Evolutionary conservation across 2,888 invertebrate species (phyloP), one percentile per base, ranked within the genome.

Genomic region (Heteromurus nitidus): DNA sequence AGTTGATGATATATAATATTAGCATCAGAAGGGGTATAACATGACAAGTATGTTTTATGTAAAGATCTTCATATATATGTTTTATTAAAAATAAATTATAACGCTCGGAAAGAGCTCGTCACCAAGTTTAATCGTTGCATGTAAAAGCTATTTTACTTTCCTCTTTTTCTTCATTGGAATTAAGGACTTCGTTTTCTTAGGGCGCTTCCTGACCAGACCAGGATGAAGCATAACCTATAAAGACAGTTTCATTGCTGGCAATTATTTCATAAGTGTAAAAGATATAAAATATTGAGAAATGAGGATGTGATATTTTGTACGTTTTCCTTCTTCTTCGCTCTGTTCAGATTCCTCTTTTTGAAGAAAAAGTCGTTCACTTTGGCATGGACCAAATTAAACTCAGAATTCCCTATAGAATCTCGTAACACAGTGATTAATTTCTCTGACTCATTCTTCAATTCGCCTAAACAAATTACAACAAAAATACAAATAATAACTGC

Each of bases 301-400:
- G n/a, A 50, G 11, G n/a, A 13, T n/a, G 3, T 11, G 11, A 50
- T 13, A 50, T n/a, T 42, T 58, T 82, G n/a, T 75, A 85, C 85
- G 28, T n/a, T 67, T 85, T 85, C 85, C 47, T 85, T 85, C 82
- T 85, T 85, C 58, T 85, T 85, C 11, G 85, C 85, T 31, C 82
- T 60, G 47, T 85, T 85, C 13, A 82, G 53, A 72, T 85, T 83
- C 16, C 85, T 58, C 60, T 85, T 85, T 24, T 80, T 69, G 47
- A 83, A 74, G 26, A 82, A 82, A 18, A 73, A 83, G 70, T 85
- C 85, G 44, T 80, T 85, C 0, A 77, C 82, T 76, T 80, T 68
- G 1, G 85, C 85, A 36, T 85, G 77, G 3, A 85, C 60, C 18
- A 55, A 36, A 44, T 85, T 85, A 31, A 83, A 85, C 0, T 72